Evolutionary conservation across 2,888 invertebrate genomes (phyloP), one percentile per base, ranked within the genome.

Genomic region (Temnothorax rugatulus): DNA sequence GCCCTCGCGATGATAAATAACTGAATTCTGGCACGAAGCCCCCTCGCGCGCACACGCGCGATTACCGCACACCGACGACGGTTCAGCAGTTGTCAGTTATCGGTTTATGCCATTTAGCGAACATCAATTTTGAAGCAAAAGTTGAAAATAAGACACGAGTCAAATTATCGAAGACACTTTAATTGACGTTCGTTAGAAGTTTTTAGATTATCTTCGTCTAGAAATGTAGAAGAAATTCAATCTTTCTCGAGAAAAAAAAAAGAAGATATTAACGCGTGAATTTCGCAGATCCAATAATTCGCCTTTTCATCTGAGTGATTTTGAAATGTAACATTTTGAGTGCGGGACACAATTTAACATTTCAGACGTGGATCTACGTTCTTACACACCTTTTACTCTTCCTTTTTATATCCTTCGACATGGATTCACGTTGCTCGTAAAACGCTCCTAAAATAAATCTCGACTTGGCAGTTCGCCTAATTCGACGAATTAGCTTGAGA

Each of bases 1-100:
- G 47, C 79, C 73, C 21, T 81, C 71, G 59, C 59, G 71, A 73
- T 81, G 79, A 81, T 81, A 81, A 81, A 81, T 81, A 81, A 81
- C 73, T 25, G 73, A 47, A 59, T 79, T 71, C 79, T 57, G 59
- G 59, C 79, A 34, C 71, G 13, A 34, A 71, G 47, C 47, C 57
- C 18, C 41, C 21, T 2, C 13, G 9, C 50, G 50, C 52, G 13
- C 52, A 52, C 57, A n/a, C 34, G 44, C 69, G 34, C 59, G 79
- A 79, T 79, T 79, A 71, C n/a, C 25, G 25, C 71, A 52, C 57
- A 11, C 71, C 74, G 44, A 74, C 73, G 59, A 59, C 47, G 47
- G 47, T 59, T 71, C 71, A 71, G 59, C 47, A 59, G 13, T 79
- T 71, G 71, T 79, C 71, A 59, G 34, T 61, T 71, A 81, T 81